Conservation (phyloP, 35 echinoderm and acorn worm genomes). For the Eucidaris tribuloides region DNA sequence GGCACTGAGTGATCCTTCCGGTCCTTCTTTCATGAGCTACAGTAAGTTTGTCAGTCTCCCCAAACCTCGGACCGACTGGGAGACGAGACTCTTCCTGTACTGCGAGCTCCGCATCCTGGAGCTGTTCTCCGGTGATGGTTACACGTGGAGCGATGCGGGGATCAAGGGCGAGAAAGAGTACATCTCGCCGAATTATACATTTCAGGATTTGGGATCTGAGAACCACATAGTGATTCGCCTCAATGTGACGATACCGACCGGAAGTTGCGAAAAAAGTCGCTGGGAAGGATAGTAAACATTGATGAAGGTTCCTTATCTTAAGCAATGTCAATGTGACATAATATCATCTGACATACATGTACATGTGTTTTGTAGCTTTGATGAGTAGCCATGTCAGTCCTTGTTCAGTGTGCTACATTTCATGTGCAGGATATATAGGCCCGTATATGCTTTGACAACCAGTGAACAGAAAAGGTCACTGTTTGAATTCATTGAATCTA, state of each 20-base stretch:
- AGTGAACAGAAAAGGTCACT: too few species aligned
- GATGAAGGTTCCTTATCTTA: too few species aligned
- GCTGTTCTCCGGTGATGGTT: constrained; percentile 81
- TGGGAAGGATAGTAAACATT: too few species aligned
- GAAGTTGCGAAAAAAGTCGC: constrained; percentile 7
- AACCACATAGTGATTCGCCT: constrained; percentile 17
- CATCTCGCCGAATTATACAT: constrained; percentile 61
- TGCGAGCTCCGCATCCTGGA: constrained; percentile 94
- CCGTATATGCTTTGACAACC: too few species aligned
- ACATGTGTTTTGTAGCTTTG: too few species aligned
- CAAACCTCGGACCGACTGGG: constrained; percentile 72
- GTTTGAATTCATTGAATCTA: too few species aligned
- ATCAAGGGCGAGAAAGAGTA: constrained; percentile 70
- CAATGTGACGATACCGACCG: constrained; percentile 12
- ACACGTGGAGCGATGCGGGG: constrained; percentile 59
- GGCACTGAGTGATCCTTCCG: constrained; percentile 42
- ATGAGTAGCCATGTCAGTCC: too few species aligned
- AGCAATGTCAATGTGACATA: too few species aligned
- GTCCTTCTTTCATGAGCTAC: constrained; percentile 84
- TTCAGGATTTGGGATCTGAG: constrained; percentile 1
- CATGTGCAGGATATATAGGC: too few species aligned
- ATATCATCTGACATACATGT: too few species aligned
- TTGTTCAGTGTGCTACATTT: too few species aligned
- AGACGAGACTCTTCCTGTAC: constrained; percentile 84
- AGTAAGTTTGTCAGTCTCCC: constrained; percentile 40